Evolutionary conservation across 2,888 invertebrate genomes (phyloP).

Genomic region (Opisthograptis luteolata): DNA sequence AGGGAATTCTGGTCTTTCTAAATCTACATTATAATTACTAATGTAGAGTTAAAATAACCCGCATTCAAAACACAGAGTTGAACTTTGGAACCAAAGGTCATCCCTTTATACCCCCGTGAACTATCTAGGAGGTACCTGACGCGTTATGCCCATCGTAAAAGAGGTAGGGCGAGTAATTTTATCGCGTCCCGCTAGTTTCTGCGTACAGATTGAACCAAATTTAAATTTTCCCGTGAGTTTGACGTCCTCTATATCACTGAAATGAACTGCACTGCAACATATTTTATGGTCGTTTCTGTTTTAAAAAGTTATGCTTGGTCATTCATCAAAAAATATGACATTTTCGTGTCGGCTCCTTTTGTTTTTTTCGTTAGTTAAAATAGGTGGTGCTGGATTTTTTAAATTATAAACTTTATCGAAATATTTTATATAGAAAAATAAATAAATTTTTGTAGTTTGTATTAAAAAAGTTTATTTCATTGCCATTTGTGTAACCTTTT

Average conservation of each 20-base stretch:
- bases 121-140: constrained; percentile 28
- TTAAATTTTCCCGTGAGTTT: constrained; percentile 34
- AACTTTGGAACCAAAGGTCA: constrained; percentile 26
- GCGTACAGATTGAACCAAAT: constrained; percentile 38
- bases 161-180: constrained; percentile 40
- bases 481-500: too few species aligned
- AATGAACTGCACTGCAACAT: constrained; percentile 30
- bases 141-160: constrained; percentile 39
- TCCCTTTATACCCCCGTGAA: constrained; percentile 33
- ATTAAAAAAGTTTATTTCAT: too few species aligned
- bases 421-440: too few species aligned
- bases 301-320: too few species aligned
- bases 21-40: background rate
- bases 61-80: constrained; percentile 35
- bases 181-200: constrained; percentile 35
- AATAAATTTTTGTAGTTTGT: too few species aligned
- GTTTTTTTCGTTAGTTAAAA: too few species aligned
- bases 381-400: too few species aligned
- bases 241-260: constrained; percentile 28
- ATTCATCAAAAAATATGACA: too few species aligned
- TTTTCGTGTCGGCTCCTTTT: too few species aligned
- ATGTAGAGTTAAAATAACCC: constrained; percentile 28
- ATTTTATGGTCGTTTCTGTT: too few species aligned
- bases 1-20: background rate
- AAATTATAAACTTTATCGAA: too few species aligned